Evolutionary conservation across 1,140 invertebrate genomes (phyloP).

Genomic region (Hylaeus anthracinus): DNA sequence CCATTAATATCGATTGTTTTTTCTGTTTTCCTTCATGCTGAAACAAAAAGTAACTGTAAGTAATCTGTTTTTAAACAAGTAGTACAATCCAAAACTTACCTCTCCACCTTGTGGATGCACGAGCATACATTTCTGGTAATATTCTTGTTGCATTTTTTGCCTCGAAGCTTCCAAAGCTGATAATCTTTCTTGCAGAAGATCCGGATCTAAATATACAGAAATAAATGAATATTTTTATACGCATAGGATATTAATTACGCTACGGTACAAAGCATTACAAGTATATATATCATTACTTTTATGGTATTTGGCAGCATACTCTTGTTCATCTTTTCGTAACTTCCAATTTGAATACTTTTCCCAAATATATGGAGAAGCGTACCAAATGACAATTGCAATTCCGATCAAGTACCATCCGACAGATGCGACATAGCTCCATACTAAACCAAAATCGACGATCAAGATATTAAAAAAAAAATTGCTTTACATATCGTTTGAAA

Average conservation of each 20-base stretch:
- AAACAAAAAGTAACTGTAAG: background rate
- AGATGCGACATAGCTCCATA: slow-evolving; percentile 66
- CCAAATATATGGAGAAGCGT: slow-evolving; percentile 67
- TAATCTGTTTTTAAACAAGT: background rate
- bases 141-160: slow-evolving; percentile 77
- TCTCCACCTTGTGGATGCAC: slow-evolving; percentile 71
- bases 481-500: no score
- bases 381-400: slow-evolving; percentile 57
- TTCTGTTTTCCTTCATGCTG: slow-evolving; percentile 55
- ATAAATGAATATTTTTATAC: slow-evolving; percentile 20
- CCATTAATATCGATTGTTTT: slow-evolving; percentile 60
- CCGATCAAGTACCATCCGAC: slow-evolving; percentile 74
- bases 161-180: slow-evolving; percentile 71
- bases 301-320: slow-evolving; percentile 77
- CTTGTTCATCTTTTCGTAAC: slow-evolving; percentile 67
- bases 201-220: slow-evolving; percentile 72
- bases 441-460: slow-evolving; percentile 41
- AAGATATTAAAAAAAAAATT: background rate
- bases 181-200: slow-evolving; percentile 70
- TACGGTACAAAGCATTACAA: slow-evolving; percentile 13
- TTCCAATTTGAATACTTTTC: slow-evolving; percentile 72
- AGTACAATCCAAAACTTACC: slow-evolving; percentile 54
- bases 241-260: slow-evolving; percentile 15
- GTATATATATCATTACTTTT: slow-evolving; percentile 71
- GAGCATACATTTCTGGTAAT: slow-evolving; percentile 65